A percentile compares a stretch with the other conserved stretches of the same genome.
Evolutionary conservation across 2,113 vertebrate genomes (phyloP).

Genomic region (Percina caprodes): DNA sequence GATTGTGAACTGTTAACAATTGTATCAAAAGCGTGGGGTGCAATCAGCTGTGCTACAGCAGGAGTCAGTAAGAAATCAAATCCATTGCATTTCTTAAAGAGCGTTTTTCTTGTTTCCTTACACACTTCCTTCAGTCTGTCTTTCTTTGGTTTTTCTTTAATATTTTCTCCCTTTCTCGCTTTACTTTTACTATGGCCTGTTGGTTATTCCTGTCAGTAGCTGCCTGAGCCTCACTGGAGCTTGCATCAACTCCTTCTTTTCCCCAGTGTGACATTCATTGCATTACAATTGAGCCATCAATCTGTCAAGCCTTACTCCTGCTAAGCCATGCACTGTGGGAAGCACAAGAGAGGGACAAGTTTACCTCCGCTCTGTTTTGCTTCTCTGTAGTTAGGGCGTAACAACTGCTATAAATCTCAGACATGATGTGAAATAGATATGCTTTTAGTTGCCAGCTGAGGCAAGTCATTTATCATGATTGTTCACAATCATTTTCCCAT

Average conservation of each 20-base stretch:
- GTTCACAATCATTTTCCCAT: constrained; percentile 60
- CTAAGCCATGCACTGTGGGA: constrained; percentile 50
- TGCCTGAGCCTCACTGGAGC: constrained; percentile 61
- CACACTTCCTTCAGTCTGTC: background rate
- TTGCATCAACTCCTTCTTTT: constrained; percentile 64
- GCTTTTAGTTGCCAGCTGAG: constrained; percentile 58
- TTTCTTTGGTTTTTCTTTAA: constrained; percentile 9
- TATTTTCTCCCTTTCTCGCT: background rate
- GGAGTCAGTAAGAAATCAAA: constrained; percentile 44
- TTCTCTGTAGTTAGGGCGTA: constrained; percentile 39
- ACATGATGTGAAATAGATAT: constrained; percentile 60
- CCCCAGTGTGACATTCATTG: constrained; percentile 69
- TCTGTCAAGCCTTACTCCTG: constrained; percentile 66
- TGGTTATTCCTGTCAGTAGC: constrained; percentile 66
- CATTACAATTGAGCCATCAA: constrained; percentile 81
- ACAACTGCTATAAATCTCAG: constrained; percentile 58
- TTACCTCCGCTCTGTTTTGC: constrained; percentile 51
- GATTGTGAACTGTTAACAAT: constrained; percentile 67
- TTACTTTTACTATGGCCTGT: constrained; percentile 46
- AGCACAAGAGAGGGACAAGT: constrained; percentile 44
- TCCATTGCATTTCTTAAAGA: constrained; percentile 23
- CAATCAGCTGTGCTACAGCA: constrained; percentile 51
- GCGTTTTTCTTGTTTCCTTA: background rate
- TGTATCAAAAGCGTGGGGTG: constrained; percentile 56
- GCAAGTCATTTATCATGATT: constrained; percentile 45